phyloP scores from a whole-genome alignment of 2,113 vertebrate species.

The Beaufortia kweichowensis region DNA sequence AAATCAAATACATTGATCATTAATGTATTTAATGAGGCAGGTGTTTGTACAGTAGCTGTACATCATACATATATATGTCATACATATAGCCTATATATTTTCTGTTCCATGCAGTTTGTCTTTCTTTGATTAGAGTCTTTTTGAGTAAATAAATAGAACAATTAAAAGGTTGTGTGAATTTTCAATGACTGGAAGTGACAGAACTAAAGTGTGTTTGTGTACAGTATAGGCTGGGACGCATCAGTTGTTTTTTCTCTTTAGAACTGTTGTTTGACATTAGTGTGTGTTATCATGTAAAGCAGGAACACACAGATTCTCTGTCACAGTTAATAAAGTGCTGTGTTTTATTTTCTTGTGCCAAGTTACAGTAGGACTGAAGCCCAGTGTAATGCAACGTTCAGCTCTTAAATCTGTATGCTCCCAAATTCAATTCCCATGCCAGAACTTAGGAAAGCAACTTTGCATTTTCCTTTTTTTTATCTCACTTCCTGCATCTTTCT shows the following conservation, averaged over 20 bases:
- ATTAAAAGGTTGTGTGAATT: background rate
- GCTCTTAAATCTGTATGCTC: conserved; percentile 22
- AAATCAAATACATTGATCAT: too few relatives aligned
- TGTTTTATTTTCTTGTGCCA: conserved; percentile 21
- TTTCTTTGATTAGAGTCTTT: background rate
- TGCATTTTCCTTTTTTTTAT: conserved; percentile 28
- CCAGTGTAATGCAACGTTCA: conserved; percentile 2
- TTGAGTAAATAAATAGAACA: background rate
- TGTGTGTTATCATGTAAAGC: conserved; percentile 4
- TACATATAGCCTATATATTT: background rate
- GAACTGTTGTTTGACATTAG: conserved; percentile 20
- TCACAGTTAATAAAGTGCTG: conserved; percentile 38
- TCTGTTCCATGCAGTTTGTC: background rate
- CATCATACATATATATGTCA: background rate
- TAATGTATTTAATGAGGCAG: too few relatives aligned
- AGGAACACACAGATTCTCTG: conserved; percentile 29
- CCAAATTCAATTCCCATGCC: conserved; percentile 40
- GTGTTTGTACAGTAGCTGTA: background rate
- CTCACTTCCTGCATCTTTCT: conserved; percentile 14
- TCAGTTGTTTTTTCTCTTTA: background rate
- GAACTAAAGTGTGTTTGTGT: background rate
- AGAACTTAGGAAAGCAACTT: conserved; percentile 40
- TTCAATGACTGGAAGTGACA: background rate
- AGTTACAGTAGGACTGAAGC: background rate
- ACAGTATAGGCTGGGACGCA: too few relatives aligned